A percentile compares a stretch with the other conserved stretches of the same genome.
phyloP scores from a whole-genome alignment of 2,888 invertebrate genomes.

The Drosophila nr. fundita region DNA sequence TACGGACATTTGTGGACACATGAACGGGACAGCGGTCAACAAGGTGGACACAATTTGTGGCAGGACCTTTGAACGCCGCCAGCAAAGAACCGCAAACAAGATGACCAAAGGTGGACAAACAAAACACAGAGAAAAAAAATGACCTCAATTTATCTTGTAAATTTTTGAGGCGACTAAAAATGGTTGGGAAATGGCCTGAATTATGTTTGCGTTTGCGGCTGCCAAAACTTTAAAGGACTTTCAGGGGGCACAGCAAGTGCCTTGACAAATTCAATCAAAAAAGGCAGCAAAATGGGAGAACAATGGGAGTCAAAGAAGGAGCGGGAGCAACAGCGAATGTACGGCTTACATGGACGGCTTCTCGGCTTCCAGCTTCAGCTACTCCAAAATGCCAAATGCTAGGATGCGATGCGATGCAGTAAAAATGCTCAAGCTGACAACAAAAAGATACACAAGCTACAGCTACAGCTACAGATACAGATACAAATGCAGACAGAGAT shows the following conservation, averaged over 20 bases:
- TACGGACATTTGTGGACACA: conserved; percentile 82
- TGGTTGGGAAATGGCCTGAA: conserved; percentile 46
- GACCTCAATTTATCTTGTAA: conserved; percentile 85
- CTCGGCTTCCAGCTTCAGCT: conserved; percentile 42
- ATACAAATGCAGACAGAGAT: conserved; percentile 49
- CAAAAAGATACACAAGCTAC: conserved; percentile 38
- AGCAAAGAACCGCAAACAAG: conserved; percentile 45
- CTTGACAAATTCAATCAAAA: conserved; percentile 76
- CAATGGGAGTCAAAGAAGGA: conserved; percentile 36
- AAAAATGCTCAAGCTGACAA: conserved; percentile 58
- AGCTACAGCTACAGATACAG: conserved; percentile 39
- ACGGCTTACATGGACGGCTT: conserved; percentile 49
- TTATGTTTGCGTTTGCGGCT: conserved; percentile 58
- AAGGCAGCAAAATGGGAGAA: conserved; percentile 21
- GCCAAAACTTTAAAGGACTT: conserved; percentile 55
- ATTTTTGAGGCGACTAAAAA: conserved; percentile 41
- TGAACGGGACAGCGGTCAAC: conserved; percentile 72
- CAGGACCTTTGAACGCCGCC: conserved; percentile 56
- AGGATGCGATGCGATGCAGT: conserved; percentile 60
- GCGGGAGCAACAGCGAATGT: conserved; percentile 48
- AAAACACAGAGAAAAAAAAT: conserved; percentile 72
- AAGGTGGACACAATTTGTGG: conserved; percentile 76
- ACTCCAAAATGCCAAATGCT: conserved; percentile 59
- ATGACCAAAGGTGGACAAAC: conserved; percentile 63
- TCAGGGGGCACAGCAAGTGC: conserved; percentile 38